These are phyloP conservation scores for Tipula lateralis DNA, from an alignment of 2,888 invertebrate genomes.

Conservation along the genomic window DNA sequence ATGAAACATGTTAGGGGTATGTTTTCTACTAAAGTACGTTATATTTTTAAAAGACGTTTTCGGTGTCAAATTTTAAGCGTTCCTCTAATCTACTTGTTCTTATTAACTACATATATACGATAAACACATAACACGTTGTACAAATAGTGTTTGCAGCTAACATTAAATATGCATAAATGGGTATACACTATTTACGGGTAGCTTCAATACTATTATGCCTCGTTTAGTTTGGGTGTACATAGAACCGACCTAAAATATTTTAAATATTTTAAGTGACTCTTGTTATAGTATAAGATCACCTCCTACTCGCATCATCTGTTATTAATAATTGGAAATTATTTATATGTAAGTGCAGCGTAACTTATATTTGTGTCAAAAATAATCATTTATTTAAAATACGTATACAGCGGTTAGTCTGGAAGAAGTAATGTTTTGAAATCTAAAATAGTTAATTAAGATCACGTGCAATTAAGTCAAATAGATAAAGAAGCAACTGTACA, in stretches of 20 bases:
- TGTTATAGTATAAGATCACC: neutral
- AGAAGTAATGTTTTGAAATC: too few species aligned
- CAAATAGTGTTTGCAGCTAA: neutral
- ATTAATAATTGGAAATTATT: neutral
- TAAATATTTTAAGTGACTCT: neutral
- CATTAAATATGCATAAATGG: neutral
- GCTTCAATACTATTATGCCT: neutral
- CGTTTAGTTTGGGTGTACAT: neutral
- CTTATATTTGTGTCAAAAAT: neutral
- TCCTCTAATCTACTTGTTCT: neutral
- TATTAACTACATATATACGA: neutral
- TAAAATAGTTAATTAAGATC: too few species aligned
- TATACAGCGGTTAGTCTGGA: neutral
- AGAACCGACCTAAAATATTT: neutral
- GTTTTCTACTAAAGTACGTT: neutral
- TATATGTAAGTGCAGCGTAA: neutral
- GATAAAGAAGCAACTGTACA: too few species aligned
- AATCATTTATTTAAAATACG: neutral
- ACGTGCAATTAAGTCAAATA: too few species aligned
- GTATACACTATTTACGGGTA: neutral
- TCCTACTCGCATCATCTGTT: neutral
- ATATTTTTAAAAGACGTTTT: neutral
- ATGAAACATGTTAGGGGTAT: neutral
- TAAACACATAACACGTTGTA: neutral
- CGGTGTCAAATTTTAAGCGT: slow-evolving; percentile 5